Conservation (phyloP, 1,140 invertebrate genomes). For the Wiebesia pumilae region DNA sequence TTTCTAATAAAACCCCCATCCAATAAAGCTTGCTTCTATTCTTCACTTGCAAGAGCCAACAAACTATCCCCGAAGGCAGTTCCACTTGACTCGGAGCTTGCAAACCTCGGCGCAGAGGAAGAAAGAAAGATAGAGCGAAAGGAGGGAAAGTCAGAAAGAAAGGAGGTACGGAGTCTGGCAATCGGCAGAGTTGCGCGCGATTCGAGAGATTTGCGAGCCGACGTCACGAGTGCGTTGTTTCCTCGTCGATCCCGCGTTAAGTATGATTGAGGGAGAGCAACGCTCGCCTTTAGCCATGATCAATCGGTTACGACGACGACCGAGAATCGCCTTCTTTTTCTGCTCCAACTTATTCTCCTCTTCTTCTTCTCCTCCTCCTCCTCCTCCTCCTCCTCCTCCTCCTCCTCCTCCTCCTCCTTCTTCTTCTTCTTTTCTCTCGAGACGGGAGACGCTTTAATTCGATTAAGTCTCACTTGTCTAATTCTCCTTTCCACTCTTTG, state of each 20-base stretch:
- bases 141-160: neutral
- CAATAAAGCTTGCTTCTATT: no score
- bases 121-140: neutral
- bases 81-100: slow-evolving; percentile 2
- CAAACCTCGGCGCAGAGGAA: neutral
- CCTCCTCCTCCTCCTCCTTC: neutral
- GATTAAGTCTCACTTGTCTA: slow-evolving; percentile 36
- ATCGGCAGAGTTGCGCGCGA: neutral
- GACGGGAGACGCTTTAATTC: slow-evolving; percentile 17
- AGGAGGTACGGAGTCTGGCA: neutral
- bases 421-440: neutral
- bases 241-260: slow-evolving; percentile 24
- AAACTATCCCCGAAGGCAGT: neutral
- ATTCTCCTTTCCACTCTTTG: neutral
- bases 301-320: slow-evolving; percentile 19
- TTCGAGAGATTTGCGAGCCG: neutral
- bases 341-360: neutral
- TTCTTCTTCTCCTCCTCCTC: neutral
- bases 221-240: slow-evolving; percentile 24
- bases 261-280: slow-evolving; percentile 38
- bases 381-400: neutral
- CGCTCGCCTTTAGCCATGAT: slow-evolving; percentile 2
- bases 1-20: no score
- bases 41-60: no score
- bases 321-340: neutral